A percentile compares a stretch with the other conserved stretches of the same genome.
Conservation (phyloP, 1,140 invertebrate species). For the Adelges cooleyi region DNA sequence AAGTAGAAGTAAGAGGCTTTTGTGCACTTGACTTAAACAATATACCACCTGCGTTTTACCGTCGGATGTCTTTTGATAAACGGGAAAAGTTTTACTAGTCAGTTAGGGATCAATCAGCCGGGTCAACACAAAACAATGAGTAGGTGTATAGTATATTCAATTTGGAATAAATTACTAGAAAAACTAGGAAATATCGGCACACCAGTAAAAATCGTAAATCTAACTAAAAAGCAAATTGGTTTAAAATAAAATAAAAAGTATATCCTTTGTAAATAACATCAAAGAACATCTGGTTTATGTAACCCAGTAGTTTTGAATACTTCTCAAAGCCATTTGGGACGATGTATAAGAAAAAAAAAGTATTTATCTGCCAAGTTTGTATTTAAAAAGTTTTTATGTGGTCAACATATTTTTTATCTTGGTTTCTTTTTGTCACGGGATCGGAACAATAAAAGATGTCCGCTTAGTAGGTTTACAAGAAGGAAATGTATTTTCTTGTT, state of each 20-base stretch:
- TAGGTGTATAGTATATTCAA: no score
- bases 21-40: no score
- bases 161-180: no score
- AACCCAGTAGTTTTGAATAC: conserved; percentile 12
- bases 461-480: background rate
- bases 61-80: no score
- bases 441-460: conserved; percentile 11
- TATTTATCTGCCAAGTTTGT: conserved; percentile 17
- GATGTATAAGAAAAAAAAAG: background rate
- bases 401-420: background rate
- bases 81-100: no score
- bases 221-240: background rate
- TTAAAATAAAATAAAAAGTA: background rate
- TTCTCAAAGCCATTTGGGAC: background rate
- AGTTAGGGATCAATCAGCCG: no score
- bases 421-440: background rate
- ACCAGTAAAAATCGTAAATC: no score
- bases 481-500: conserved; percentile 19
- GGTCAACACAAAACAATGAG: no score
- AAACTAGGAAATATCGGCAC: no score
- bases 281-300: background rate
- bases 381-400: conserved; percentile 17
- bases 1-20: no score
- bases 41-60: no score
- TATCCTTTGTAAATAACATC: background rate